Percentiles rank a stretch among this genome's conserved stretches.
phyloP scores from a whole-genome alignment of 2,888 invertebrate genomes.

The Cordilura impudica region DNA sequence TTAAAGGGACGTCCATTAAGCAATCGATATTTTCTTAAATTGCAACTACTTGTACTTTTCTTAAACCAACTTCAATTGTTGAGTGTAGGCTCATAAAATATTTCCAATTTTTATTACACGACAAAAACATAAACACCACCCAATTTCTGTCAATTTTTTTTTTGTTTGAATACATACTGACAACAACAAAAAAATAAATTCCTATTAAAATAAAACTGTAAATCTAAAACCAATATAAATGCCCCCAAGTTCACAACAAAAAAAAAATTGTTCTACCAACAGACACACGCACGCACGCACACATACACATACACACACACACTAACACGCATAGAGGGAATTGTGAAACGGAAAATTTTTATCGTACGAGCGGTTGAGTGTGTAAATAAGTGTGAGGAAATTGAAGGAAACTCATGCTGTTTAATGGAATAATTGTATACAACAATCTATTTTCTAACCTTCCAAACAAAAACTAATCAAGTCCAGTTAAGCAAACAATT shows the following conservation, averaged over 20 bases:
- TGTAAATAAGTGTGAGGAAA: conserved; percentile 4
- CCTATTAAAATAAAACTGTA: conserved; percentile 54
- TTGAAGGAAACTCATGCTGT: conserved; percentile 38
- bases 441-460: conserved; percentile 48
- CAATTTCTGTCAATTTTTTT: conserved; percentile 12
- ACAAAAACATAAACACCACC: conserved; percentile 44
- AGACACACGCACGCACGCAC: background rate
- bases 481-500: conserved; percentile 58
- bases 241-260: conserved; percentile 39
- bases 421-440: conserved; percentile 71
- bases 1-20: too few relatives aligned
- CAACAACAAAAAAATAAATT: conserved; percentile 33
- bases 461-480: conserved; percentile 56
- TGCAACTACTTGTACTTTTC: too few relatives aligned
- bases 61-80: background rate
- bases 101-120: conserved; percentile 37
- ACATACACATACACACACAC: background rate
- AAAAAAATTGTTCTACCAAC: background rate
- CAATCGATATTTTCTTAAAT: too few relatives aligned
- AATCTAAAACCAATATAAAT: conserved; percentile 55
- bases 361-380: background rate
- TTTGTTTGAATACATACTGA: background rate
- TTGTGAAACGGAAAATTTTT: conserved; percentile 44
- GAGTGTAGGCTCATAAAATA: conserved; percentile 19
- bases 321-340: conserved; percentile 1